Percentiles rank a stretch among this genome's conserved stretches.
These are phyloP conservation scores for Campoplex capitator DNA, from an alignment of 2,888 invertebrate genomes.

Conservation along the genomic window DNA sequence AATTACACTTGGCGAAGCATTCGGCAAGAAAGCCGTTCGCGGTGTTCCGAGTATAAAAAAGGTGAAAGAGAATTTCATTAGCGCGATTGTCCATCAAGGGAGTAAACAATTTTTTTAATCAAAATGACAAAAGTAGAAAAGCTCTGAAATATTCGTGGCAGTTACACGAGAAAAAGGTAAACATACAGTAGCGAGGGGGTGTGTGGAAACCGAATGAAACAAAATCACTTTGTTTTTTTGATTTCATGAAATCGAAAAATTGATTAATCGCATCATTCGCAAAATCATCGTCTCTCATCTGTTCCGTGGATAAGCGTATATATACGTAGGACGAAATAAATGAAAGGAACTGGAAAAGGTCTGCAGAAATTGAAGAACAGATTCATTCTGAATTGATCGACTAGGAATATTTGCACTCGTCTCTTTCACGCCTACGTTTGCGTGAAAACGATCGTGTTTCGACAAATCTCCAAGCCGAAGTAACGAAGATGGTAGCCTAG, in stretches of 20 bases:
- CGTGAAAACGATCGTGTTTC: constrained; percentile 5
- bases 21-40: neutral
- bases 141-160: too few relatives aligned
- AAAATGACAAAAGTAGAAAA: neutral
- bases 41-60: neutral
- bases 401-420: neutral
- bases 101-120: neutral
- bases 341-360: neutral
- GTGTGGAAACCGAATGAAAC: neutral
- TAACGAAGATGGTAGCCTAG: constrained; percentile 29
- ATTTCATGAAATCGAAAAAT: too few relatives aligned
- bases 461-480: constrained; percentile 32
- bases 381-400: neutral
- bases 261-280: too few relatives aligned
- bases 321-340: neutral
- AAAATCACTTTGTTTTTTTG: too few relatives aligned
- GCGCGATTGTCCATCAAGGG: neutral
- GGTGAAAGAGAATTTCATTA: constrained; percentile 2
- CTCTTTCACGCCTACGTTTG: constrained; percentile 37
- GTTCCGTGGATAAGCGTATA: too few relatives aligned
- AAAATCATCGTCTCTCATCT: too few relatives aligned
- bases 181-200: neutral
- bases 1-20: neutral
- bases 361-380: neutral
- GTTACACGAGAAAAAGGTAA: neutral